Percentiles rank a stretch among this genome's conserved stretches.
Evolutionary conservation across 2,797 vertebrate genomes (phyloP).

Genomic region (Allobates femoralis): DNA sequence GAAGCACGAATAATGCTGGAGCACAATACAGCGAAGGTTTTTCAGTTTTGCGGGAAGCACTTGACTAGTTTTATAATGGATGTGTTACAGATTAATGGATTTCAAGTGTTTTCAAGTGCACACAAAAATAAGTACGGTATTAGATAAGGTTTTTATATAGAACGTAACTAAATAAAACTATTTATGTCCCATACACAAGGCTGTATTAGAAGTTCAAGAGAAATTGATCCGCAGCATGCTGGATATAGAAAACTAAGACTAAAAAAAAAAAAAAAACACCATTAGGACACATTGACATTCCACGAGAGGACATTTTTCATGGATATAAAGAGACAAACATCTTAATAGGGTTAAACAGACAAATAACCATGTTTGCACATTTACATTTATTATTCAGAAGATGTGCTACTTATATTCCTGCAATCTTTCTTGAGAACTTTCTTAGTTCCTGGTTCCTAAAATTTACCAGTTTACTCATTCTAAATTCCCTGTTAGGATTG

Average conservation of each 20-base stretch:
- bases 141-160: not conserved
- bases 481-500: too few relatives aligned
- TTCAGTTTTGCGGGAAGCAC: not conserved
- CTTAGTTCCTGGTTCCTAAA: slow-evolving; percentile 35
- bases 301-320: too few relatives aligned
- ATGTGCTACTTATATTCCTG: slow-evolving; percentile 24
- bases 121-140: not conserved
- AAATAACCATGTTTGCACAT: not conserved
- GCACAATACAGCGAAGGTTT: not conserved
- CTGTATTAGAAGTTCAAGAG: too few relatives aligned
- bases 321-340: too few relatives aligned
- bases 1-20: not conserved
- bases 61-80: not conserved
- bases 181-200: too few relatives aligned
- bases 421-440: slow-evolving; percentile 36
- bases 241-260: too few relatives aligned
- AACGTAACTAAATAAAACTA: not conserved
- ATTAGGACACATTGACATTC: too few relatives aligned
- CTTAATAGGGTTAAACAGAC: not conserved
- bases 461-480: not conserved
- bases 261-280: too few relatives aligned
- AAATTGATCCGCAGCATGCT: too few relatives aligned
- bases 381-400: not conserved
- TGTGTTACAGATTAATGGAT: not conserved
- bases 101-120: not conserved